Evolutionary conservation across 2,888 invertebrate genomes (phyloP).

Genomic region (Microctonus hyperodae): DNA sequence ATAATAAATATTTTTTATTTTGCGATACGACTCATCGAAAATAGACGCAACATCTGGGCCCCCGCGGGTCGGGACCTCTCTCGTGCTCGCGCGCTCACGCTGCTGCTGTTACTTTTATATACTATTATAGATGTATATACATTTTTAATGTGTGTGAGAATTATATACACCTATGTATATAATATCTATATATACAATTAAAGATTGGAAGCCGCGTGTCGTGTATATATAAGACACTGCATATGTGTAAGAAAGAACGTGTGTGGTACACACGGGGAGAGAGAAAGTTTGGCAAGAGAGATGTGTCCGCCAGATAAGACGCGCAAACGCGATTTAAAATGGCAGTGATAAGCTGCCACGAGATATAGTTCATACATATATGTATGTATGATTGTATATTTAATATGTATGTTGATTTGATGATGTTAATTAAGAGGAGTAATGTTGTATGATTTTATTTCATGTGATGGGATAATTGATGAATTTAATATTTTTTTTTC

Average conservation of each 20-base stretch:
- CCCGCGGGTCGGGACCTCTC: slow-evolving; percentile 38
- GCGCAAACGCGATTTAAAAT: slow-evolving; percentile 56
- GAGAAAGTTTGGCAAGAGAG: slow-evolving; percentile 56
- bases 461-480: no score
- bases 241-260: slow-evolving; percentile 28
- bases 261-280: slow-evolving; percentile 41
- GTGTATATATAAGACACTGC: not conserved
- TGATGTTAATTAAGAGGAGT: no score
- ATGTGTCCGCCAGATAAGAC: slow-evolving; percentile 62
- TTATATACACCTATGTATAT: not conserved
- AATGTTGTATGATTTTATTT: no score
- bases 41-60: slow-evolving; percentile 48
- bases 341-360: slow-evolving; percentile 58
- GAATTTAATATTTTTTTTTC: no score
- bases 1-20: not conserved
- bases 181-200: not conserved
- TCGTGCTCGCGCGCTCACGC: slow-evolving; percentile 28
- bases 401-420: no score
- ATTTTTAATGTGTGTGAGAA: no score
- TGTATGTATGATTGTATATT: no score
- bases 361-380: not conserved
- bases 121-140: not conserved
- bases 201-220: not conserved
- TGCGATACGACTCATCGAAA: slow-evolving; percentile 37
- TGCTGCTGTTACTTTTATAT: no score